These are phyloP conservation scores for Thamnophis elegans DNA, from an alignment of 2,797 vertebrate species.

Conservation along the genomic window DNA sequence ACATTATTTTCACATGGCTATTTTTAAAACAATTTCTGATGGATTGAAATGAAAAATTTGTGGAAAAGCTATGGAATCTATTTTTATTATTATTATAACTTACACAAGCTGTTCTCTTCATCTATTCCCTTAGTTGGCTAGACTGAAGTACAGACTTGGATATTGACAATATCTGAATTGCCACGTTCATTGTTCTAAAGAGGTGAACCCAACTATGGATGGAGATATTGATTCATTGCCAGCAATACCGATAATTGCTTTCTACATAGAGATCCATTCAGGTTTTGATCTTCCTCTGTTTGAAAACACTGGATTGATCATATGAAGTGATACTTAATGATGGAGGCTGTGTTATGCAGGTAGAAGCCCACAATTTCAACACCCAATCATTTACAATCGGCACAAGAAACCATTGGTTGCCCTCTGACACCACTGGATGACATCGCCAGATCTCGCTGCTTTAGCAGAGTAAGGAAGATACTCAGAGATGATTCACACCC, in stretches of 20 bases:
- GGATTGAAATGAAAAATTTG: neutral
- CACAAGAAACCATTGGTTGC: too few relatives aligned
- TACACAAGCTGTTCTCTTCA: neutral
- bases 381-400: neutral
- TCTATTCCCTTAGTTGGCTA: neutral
- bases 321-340: neutral
- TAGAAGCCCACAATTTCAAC: neutral
- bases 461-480: too few relatives aligned
- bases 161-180: neutral
- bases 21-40: neutral
- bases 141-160: neutral
- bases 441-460: too few relatives aligned
- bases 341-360: neutral
- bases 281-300: neutral
- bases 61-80: neutral
- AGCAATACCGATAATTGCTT: neutral
- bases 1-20: neutral
- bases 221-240: neutral
- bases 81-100: neutral
- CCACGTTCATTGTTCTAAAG: neutral
- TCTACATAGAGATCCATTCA: neutral
- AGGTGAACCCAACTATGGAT: neutral
- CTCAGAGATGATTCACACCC: too few relatives aligned
- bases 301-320: neutral
- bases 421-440: too few relatives aligned